Base-by-base conservation (phyloP, 1,140 invertebrate species). In the Laupala kohalensis region DNA sequence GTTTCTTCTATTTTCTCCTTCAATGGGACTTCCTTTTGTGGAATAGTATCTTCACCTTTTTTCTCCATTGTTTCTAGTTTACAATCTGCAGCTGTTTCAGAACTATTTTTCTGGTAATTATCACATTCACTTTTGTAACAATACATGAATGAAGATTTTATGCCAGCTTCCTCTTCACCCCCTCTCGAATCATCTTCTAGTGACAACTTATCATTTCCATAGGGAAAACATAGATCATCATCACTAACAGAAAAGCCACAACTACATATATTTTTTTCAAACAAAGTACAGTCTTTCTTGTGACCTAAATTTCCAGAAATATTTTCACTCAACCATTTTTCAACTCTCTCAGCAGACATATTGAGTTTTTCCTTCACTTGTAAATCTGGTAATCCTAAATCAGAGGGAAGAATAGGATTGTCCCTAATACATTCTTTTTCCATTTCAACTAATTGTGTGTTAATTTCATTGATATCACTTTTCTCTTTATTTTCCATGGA, bases 271-370 rank as follows among this genome's bases (percentile, higher is more conserved):
- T 73, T 74, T 19, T 75, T 77, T 24, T 76, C 74, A 69, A 74
- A 76, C 23, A 77, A 72, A 0, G 71, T 72, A 69, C 74, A 77
- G 27, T 74, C 73, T 69, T 75, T 73, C 23, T 66, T 69, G 64
- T 76, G 73, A 30, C 76, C 74, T 30, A 73, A 6, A 37, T 72
- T 68, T 0, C 65, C 27, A 24, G 64, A 1, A 74, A 83, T 85
- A 74, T 84, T 86, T 72, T 89, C 87, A 70, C 87, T 86, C 1
- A 90, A 76, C 88, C 88, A 90, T 75, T 89, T 88, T 71, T 89
- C 87, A 67, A 89, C 89, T 76, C 89, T 86, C 75, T 90, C 89
- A 15, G 84, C 87, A 0, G 88, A 87, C 86, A 89, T 88, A 72
- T 88, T 89, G 0, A 89, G 86, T 75, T 88, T 87, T 19, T 86